A percentile compares a stretch with the other conserved stretches of the same genome.
phyloP scores from a whole-genome alignment of 1,140 invertebrate species.

The Drosophila obscura region DNA sequence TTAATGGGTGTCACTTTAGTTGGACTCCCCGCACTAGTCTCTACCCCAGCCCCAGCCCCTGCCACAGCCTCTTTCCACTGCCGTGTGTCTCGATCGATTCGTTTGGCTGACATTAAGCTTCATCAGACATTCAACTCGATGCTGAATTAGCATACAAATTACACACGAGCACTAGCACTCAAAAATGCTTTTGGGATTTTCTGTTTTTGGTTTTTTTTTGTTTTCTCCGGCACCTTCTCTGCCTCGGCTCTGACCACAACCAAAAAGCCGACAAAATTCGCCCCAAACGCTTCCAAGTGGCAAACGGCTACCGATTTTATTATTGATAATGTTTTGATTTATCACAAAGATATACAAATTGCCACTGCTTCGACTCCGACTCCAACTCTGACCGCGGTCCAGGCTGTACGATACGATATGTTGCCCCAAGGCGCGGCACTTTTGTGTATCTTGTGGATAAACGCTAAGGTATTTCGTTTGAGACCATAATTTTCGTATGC shows the following conservation, averaged over 20 bases:
- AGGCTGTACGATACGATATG: constrained; percentile 26
- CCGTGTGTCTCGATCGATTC: constrained; percentile 5
- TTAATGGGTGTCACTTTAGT: constrained; percentile 79
- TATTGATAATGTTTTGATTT: constrained; percentile 82
- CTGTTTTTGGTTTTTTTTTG: constrained; percentile 21
- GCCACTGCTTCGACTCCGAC: constrained; percentile 36
- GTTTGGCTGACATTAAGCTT: constrained; percentile 64
- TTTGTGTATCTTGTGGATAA: constrained; percentile 43
- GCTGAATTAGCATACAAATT: constrained; percentile 79
- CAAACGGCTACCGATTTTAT: constrained; percentile 82
- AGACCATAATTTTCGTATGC: constrained; percentile 50
- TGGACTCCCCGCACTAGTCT: constrained; percentile 3
- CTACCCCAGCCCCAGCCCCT: background rate
- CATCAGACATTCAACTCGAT: constrained; percentile 71
- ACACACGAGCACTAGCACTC: constrained; percentile 75
- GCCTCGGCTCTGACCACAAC: constrained; percentile 55
- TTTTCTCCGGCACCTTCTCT: background rate
- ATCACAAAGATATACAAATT: constrained; percentile 80
- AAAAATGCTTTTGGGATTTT: constrained; percentile 38
- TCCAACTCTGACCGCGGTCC: constrained; percentile 24
- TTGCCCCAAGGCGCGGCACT: constrained; percentile 58
- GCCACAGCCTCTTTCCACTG: background rate
- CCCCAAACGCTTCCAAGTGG: constrained; percentile 67
- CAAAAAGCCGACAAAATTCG: constrained; percentile 64
- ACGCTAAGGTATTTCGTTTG: constrained; percentile 29